Evolutionary conservation across 2,888 invertebrate species (phyloP), one percentile per base, ranked within the genome.

Genomic region (Eupithecia tripunctaria): DNA sequence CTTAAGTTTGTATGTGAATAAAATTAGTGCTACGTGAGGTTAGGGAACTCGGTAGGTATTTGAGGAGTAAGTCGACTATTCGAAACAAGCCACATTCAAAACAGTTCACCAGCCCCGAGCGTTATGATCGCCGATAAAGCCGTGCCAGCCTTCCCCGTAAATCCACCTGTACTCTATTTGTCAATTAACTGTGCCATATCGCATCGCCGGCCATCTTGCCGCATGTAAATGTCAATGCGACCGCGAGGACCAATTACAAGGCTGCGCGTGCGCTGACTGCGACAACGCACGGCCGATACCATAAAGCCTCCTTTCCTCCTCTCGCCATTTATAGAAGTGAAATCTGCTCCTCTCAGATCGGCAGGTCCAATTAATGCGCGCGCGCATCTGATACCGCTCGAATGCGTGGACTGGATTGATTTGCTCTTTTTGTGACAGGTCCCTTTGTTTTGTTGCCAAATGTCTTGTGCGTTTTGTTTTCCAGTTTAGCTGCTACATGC

Each of bases 181-280:
- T 94, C 94, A 94, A 93, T 92, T 90, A 89, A 87, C 88, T 86
- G 88, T 76, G 73, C 90, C 91, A 88, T 90, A 89, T 89, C 90
- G 88, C 88, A 83, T 85, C 87, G 86, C 74, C 92, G 87, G 92
- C 93, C 93, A 93, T 94, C 93, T 93, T 92, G 92, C 82, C 77
- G 85, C 92, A 88, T 91, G 94, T 93, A 92, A 91, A 91, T 91
- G 94, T 94, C 94, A 93, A 89, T 86, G 87, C 86, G 89, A 86
- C 89, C 86, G 90, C 71, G 71, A 60, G 74, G 89, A 92, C 94
- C 94, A 94, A 94, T 94, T 94, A 94, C 93, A 92, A 88, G 87
- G 78, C 86, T 84, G 90, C 91, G 91, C 91, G 86, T 85, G 91
- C 92, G 91, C 91, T 89, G 91, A 91, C 91, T 90, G 88, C 87